These are phyloP conservation scores for Apodemia duryi DNA, from an alignment of 2,888 invertebrate species.

Conservation along the genomic window DNA sequence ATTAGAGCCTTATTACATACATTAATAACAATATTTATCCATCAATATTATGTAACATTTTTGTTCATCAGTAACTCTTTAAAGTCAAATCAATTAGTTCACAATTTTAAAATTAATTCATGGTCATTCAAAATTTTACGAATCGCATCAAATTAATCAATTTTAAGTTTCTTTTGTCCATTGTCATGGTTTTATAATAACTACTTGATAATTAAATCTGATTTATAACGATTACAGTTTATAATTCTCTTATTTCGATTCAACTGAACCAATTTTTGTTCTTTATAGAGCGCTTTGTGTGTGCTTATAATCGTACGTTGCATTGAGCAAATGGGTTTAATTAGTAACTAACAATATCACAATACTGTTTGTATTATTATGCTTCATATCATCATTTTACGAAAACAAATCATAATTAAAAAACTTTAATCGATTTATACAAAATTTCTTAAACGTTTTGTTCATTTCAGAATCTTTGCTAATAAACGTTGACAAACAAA, in stretches of 20 bases:
- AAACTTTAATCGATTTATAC: not conserved
- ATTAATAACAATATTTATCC: no score
- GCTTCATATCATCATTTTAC: not conserved
- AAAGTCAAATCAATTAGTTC: not conserved
- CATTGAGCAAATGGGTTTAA: conserved; percentile 3
- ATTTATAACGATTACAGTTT: not conserved
- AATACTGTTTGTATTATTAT: not conserved
- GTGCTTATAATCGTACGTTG: not conserved
- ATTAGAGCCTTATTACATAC: no score
- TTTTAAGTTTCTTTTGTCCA: not conserved
- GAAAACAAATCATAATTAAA: not conserved
- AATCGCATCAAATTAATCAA: not conserved
- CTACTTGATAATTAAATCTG: conserved; percentile 1
- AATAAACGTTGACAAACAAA: no score
- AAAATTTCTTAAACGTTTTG: no score
- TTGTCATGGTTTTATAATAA: not conserved
- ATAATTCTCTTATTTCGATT: not conserved
- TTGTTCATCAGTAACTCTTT: not conserved
- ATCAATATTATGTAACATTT: no score
- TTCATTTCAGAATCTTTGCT: no score
- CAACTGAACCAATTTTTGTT: conserved; percentile 8
- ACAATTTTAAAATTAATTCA: no score
- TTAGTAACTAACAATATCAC: not conserved
- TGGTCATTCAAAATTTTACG: no score
- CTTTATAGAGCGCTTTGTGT: not conserved